Evolutionary conservation across 2,888 invertebrate genomes (phyloP).

Genomic region (Pristionchus arcanus): DNA sequence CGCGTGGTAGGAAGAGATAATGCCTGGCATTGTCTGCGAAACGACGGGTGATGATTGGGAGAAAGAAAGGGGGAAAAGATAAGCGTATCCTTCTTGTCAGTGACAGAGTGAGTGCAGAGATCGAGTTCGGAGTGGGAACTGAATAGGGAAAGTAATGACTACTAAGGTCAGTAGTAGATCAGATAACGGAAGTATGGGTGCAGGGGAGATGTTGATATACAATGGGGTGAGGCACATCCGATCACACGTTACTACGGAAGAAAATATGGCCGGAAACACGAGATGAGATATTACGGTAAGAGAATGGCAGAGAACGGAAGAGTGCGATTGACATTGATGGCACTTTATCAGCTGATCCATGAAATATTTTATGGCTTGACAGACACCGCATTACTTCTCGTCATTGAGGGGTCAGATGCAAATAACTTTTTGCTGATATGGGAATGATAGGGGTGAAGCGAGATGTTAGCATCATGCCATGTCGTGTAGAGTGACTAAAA

Average conservation of each 20-base stretch:
- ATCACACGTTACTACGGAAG: not conserved
- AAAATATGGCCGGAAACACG: conserved; percentile 24
- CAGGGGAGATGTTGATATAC: not conserved
- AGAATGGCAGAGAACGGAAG: not conserved
- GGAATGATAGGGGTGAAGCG: not conserved
- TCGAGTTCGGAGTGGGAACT: conserved; percentile 39
- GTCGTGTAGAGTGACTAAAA: too few relatives aligned
- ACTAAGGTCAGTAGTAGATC: conserved; percentile 24
- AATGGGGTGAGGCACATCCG: conserved; percentile 21
- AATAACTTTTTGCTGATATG: not conserved
- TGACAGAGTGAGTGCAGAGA: conserved; percentile 31
- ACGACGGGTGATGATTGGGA: not conserved
- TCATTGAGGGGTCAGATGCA: not conserved
- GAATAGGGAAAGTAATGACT: not conserved
- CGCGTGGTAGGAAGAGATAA: conserved; percentile 26
- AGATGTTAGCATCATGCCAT: too few relatives aligned
- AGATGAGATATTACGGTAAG: not conserved
- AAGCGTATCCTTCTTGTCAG: not conserved
- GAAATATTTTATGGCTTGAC: not conserved
- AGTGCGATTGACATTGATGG: not conserved
- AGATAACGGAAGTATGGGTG: conserved; percentile 11
- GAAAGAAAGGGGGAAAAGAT: conserved; percentile 5
- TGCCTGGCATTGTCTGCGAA: conserved; percentile 16
- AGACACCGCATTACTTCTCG: not conserved
- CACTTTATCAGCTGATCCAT: not conserved